Base-by-base conservation (phyloP, 2,113 vertebrate species). In the Nibea albiflora region DNA sequence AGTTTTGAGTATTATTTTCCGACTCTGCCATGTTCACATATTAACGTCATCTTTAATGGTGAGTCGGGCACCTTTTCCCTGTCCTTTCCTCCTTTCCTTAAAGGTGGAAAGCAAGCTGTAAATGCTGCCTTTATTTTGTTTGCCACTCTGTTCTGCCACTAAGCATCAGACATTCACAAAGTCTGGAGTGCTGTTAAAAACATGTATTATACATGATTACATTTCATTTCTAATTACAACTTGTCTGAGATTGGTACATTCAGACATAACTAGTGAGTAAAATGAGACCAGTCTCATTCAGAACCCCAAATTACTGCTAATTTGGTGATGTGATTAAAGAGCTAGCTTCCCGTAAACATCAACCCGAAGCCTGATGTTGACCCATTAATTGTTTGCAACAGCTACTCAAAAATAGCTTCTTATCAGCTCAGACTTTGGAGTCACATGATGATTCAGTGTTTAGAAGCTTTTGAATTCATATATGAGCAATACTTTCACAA, bases 141-240 rank as follows among this genome's bases (percentile, higher is more conserved):
- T 79, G 47, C 67, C 35, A 12, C 52, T 80, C 42, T 52, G 52
- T 61, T 73, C 76, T 73, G 24, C 67, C 64, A 77, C 64, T 4
- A 54, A 74, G 56, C 63, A 70, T 68, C 81, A 87, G 72, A 72
- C 75, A 14, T 46, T 58, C 42, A 56, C 14, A 84, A 49, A 54
- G 84, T 78, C 81, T 87, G 64, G 42, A 63, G 78, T 16, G 2
- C 81, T 17, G 73, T 73, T 84, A 87, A 76, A 90, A 86, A 81
- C 79, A 90, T 70, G 76, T 11, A 83, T 88, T 79, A 78, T 60
- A 73, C 9, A 26, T 89, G 83, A 92, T 87, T 92, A 85, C 81
- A 88, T 92, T 89, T 88, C 83, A 84, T 88, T 88, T 90, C 88
- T 91, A 91, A 93, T 91, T 90, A 88, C 81, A 83, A 35, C 76